Evolutionary conservation across 2,888 invertebrate genomes (phyloP), one percentile per base, ranked within the genome.

Genomic region (Sinotaia quadrata): DNA sequence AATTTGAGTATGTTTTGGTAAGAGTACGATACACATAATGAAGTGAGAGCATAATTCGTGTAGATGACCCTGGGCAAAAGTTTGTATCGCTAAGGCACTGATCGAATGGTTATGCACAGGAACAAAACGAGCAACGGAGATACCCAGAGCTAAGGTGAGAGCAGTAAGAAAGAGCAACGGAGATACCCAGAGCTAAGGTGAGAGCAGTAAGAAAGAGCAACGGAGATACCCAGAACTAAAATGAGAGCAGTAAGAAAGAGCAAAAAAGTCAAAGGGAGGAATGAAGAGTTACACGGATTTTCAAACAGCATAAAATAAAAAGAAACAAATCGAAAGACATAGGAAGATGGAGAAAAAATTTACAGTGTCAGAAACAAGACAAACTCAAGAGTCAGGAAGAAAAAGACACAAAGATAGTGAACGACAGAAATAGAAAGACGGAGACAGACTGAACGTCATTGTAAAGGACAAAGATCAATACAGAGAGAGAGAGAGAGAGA

Each of bases 391-490:
- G 31, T 27, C 18, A 31, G 36, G 44, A 29, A 34, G 36, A 34
- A 29, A 34, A 41, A 34, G 21, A 34, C 34, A 59, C 41, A 59
- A 31, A 59, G 44, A 58, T 33, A 58, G 33, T 34, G 58, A 58
- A 21, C 18, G 58, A 58, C 18, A 58, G 58, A 58, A 36, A 58
- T 33, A 58, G 33, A 34, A 2, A 58, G 36, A 36, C 18, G 36
- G 34, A 36, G 4, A 58, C 36, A 36, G 33, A 58, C 36, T 15
- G 34, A 34, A 36, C 18, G 51, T 21, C 10, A 51, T n/a, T n/a
- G n/a, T 21, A 33, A 15, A 44, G 44, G 24, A 41, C n/a, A 41
- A 10, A 59, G 21, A 59, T 18, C 21, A n/a, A 33, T 0, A 51
- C 8, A 62, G 51, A 52, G 21, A 62, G 36, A 51, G 21, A 62